These are phyloP conservation scores for Eubasilissa splendida DNA, from an alignment of 2,888 invertebrate species.

Conservation along the genomic window DNA sequence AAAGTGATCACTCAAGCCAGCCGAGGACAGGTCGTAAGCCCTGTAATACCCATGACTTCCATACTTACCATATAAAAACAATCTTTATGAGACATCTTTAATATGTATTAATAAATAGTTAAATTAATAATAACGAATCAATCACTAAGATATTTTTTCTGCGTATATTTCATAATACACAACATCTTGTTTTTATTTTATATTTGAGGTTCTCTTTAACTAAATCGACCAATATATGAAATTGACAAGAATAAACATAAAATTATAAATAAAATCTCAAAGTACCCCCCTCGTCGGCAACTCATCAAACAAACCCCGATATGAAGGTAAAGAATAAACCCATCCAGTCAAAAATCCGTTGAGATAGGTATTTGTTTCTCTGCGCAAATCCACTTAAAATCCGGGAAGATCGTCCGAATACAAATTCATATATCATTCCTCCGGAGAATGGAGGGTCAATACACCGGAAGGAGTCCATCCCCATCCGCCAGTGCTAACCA, in stretches of 20 bases:
- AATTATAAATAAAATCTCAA: constrained; percentile 12
- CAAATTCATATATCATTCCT: constrained; percentile 41
- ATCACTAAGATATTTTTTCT: too few relatives aligned
- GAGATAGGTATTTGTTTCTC: neutral
- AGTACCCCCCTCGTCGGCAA: constrained; percentile 19
- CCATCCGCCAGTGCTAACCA: constrained; percentile 37
- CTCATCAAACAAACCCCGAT: constrained; percentile 13
- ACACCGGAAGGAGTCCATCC: constrained; percentile 38
- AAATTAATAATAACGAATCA: too few relatives aligned
- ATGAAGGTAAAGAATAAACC: constrained; percentile 9
- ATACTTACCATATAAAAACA: too few relatives aligned
- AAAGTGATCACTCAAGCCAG: too few relatives aligned
- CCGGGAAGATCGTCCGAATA: constrained; percentile 19
- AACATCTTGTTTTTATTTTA: too few relatives aligned
- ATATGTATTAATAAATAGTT: too few relatives aligned
- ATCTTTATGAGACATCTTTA: too few relatives aligned
- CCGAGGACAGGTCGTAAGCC: too few relatives aligned
- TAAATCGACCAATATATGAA: neutral
- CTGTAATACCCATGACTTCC: too few relatives aligned
- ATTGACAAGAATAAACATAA: neutral
- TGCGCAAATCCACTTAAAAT: constrained; percentile 14
- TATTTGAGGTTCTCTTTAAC: too few relatives aligned
- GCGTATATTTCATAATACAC: too few relatives aligned
- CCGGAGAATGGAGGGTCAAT: constrained; percentile 37
- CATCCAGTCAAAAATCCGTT: constrained; percentile 21